Base-by-base conservation (phyloP, 1,140 invertebrate species). In the Drosophila miranda region DNA sequence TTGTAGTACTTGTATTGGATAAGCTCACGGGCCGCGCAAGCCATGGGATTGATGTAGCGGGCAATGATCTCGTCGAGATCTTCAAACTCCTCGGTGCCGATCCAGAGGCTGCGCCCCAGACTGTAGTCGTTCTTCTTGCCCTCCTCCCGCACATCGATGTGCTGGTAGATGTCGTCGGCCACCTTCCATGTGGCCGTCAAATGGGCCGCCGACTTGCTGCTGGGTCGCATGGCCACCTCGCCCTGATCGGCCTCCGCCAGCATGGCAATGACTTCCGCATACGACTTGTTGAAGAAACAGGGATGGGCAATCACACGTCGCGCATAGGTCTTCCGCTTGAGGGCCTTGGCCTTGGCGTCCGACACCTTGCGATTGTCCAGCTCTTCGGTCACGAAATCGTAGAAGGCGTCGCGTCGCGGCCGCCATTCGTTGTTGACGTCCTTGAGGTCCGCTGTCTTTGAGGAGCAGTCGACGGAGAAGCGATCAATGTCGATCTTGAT, bases 1-100 rank as follows among this genome's bases (percentile, higher is more conserved):
- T 95, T 95, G 90, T 95, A 99, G 89, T 99, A 99, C 88, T 98
- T 98, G 90, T 98, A 99, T 19, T 95, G 94, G 11, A 98, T 92
- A 26, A 99, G 93, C 89, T 99, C 98, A 0, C 97, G 93, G 1
- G 97, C 97, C 89, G 96, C 95, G 0, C 94, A 93, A 3, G 98
- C 98, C 97, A 99, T 99, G 0, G 98, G 99, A 72, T 96, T 98
- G 5, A 99, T 95, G 91, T 99, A 94, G 9, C 98, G 94, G 0
- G 98, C 98, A 41, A 99, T 97, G 48, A 99, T 99, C 95, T 99
- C 99, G 92, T 99, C 99, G 13, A 99, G 92, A 92, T 99, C 99
- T 93, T 99, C 99, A 92, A 98, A 99, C 83, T 98, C 96, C 83
- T 97, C 96, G 56, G 93, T 95, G 11, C 95, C 95, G 69, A 99